These are phyloP conservation scores for Megatriorchis doriae DNA, from an alignment of 2,113 vertebrate genomes.

Conservation along the genomic window DNA sequence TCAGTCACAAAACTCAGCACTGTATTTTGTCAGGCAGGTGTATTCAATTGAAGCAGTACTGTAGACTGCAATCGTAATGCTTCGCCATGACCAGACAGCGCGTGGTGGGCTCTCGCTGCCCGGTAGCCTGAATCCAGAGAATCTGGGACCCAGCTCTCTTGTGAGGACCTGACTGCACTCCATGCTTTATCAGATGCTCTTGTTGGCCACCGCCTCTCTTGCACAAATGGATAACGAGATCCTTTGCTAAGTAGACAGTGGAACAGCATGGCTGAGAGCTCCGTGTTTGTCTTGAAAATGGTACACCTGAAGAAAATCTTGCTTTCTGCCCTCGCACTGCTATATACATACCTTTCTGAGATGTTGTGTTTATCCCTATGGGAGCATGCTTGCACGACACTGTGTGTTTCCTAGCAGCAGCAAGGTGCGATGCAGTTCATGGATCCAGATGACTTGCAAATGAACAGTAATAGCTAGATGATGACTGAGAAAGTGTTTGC, in stretches of 20 bases:
- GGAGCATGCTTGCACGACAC: background rate
- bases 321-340: background rate
- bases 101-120: background rate
- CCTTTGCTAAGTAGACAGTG: background rate
- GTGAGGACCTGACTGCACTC: too few species aligned
- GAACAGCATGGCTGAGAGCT: background rate
- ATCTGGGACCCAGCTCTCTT: background rate
- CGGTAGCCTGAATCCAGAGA: background rate
- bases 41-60: background rate
- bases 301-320: background rate
- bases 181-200: background rate
- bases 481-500: background rate
- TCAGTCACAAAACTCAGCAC: background rate
- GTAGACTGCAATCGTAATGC: fast-evolving
- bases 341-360: background rate
- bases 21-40: fast-evolving
- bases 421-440: background rate
- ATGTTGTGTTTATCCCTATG: fast-evolving
- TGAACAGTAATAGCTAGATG: background rate
- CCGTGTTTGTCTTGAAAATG: background rate
- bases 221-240: background rate
- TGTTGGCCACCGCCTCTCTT: background rate
- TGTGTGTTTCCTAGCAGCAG: background rate
- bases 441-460: background rate
- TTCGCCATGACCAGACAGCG: background rate